Evolutionary conservation across 2,888 invertebrate genomes (phyloP).

Genomic region (Leptothorax acervorum): DNA sequence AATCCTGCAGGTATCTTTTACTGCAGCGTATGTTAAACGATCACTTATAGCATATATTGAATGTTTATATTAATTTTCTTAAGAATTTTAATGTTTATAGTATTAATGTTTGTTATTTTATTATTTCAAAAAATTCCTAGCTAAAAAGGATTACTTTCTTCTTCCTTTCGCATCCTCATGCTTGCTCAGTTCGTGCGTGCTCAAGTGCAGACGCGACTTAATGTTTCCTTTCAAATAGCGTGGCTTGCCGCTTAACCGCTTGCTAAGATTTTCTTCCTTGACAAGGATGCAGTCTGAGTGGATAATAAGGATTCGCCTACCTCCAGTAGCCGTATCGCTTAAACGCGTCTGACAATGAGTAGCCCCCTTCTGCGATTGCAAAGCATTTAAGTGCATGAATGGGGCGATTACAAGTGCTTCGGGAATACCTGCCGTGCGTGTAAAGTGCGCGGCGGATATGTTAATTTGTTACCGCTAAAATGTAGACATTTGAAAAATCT

Average conservation of each 20-base stretch:
- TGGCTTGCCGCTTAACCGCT: slow-evolving; percentile 36
- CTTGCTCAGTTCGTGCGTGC: slow-evolving; percentile 5
- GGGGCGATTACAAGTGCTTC: slow-evolving; percentile 48
- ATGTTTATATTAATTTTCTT: not conserved
- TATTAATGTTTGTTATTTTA: not conserved
- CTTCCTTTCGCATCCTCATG: not conserved
- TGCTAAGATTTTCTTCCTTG: slow-evolving; percentile 45
- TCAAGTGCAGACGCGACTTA: slow-evolving; percentile 32
- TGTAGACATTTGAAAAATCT: slow-evolving; percentile 38
- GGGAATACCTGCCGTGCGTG: slow-evolving; percentile 39
- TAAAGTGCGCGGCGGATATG: slow-evolving; percentile 35
- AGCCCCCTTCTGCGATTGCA: slow-evolving; percentile 50
- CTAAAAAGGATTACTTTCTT: slow-evolving; percentile 11
- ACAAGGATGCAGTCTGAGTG: slow-evolving; percentile 51
- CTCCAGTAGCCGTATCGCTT: slow-evolving; percentile 49
- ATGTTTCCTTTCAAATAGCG: slow-evolving; percentile 39
- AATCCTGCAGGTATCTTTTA: not conserved
- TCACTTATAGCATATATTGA: not conserved
- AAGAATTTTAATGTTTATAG: not conserved
- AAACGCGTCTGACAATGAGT: slow-evolving; percentile 35
- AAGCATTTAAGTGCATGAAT: slow-evolving; percentile 52
- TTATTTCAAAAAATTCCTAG: not conserved
- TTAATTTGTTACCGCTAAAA: slow-evolving; percentile 51
- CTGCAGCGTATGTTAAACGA: not conserved
- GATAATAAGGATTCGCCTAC: slow-evolving; percentile 50